These are phyloP conservation scores for Tuta absoluta DNA, from an alignment of 2,888 invertebrate genomes.

Conservation along the genomic window DNA sequence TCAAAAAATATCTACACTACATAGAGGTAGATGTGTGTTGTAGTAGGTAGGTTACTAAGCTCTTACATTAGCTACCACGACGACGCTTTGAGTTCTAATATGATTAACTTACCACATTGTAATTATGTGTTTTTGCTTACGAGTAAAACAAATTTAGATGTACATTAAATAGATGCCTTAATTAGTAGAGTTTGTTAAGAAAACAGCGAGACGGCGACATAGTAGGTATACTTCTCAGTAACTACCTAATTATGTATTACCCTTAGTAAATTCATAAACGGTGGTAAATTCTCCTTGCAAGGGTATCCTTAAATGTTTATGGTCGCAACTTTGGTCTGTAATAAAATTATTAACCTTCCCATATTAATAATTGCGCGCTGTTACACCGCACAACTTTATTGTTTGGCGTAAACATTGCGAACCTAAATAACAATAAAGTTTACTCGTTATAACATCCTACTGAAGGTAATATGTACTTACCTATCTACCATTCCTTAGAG, in stretches of 20 bases:
- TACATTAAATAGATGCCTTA: too few relatives aligned
- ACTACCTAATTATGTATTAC: too few relatives aligned
- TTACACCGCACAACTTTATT: slow-evolving; percentile 4
- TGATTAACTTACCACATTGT: not conserved
- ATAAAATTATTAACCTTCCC: not conserved
- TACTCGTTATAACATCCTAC: not conserved
- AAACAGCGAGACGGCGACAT: too few relatives aligned
- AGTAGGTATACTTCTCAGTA: too few relatives aligned
- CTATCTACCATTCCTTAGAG: not conserved
- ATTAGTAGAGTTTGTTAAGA: too few relatives aligned
- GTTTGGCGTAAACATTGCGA: not conserved
- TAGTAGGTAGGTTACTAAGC: not conserved
- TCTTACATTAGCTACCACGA: not conserved
- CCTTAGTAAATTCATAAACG: too few relatives aligned
- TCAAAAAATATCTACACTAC: too few relatives aligned
- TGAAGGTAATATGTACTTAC: not conserved
- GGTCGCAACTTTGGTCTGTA: too few relatives aligned
- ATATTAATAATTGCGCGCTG: not conserved
- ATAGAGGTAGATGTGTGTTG: too few relatives aligned
- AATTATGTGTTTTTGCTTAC: not conserved
- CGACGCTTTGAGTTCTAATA: not conserved
- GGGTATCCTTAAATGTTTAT: too few relatives aligned
- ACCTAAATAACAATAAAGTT: slow-evolving; percentile 3
- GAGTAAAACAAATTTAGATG: too few relatives aligned
- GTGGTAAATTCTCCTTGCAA: too few relatives aligned